phyloP scores from a whole-genome alignment of 2,797 vertebrate species.

The Meda fulgida region DNA sequence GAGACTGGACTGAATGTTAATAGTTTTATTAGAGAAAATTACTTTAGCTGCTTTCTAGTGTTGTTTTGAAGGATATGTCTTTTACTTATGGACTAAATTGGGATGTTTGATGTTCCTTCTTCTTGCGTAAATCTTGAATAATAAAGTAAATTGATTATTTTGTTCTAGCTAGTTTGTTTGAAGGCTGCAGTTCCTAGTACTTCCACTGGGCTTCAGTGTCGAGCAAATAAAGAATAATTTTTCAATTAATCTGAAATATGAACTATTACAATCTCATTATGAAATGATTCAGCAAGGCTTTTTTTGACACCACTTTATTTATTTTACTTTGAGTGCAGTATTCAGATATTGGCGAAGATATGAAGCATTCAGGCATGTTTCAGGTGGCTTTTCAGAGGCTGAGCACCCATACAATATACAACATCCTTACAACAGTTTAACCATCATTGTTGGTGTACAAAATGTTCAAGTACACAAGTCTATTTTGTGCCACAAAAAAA shows the following conservation, averaged over 20 bases:
- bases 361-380: not conserved
- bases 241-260: not conserved
- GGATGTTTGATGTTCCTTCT: not conserved
- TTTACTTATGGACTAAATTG: not conserved
- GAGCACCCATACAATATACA: not conserved
- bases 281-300: not conserved
- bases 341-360: not conserved
- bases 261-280: not conserved
- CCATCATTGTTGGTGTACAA: not conserved
- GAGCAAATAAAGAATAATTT: slow-evolving; percentile 2
- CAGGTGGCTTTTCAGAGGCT: not conserved
- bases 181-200: not conserved
- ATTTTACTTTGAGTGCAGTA: not conserved
- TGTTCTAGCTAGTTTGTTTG: not conserved
- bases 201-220: slow-evolving; percentile 35
- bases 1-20: not conserved
- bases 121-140: slow-evolving; percentile 12
- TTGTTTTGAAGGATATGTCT: not conserved
- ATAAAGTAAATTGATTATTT: slow-evolving; percentile 29
- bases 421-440: not conserved
- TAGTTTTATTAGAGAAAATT: slow-evolving; percentile 9
- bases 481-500: slow-evolving; percentile 10
- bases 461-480: slow-evolving; percentile 3
- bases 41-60: not conserved
- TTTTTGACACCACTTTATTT: slow-evolving; percentile 9